Conservation (phyloP, 2,888 invertebrate genomes). For the Allygus modestus region DNA sequence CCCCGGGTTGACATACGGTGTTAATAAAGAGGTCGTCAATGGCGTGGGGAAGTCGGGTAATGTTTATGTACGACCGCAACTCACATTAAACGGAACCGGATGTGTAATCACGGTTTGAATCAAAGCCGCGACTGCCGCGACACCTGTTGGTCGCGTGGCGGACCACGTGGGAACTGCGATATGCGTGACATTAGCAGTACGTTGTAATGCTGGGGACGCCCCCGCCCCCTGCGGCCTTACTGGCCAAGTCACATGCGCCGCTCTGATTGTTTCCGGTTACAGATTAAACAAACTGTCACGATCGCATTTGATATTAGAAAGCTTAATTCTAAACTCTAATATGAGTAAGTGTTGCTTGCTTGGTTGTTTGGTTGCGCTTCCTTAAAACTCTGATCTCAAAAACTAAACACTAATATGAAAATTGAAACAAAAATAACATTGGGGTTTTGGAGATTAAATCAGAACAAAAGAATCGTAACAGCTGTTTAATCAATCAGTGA, state of each 20-base stretch:
- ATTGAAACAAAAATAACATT: too few species aligned
- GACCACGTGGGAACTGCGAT: slow-evolving; percentile 1
- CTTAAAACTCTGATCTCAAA: too few species aligned
- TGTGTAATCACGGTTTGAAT: background rate
- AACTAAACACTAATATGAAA: too few species aligned
- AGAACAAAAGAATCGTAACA: too few species aligned
- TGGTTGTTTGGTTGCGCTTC: too few species aligned
- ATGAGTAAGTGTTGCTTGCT: too few species aligned
- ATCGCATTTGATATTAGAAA: too few species aligned
- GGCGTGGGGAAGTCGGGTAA: slow-evolving; percentile 10
- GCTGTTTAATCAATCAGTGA: too few species aligned
- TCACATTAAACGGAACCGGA: background rate
- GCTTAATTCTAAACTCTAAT: too few species aligned
- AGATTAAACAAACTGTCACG: background rate
- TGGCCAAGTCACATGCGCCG: background rate
- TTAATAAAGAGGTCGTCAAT: background rate
- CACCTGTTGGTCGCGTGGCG: slow-evolving; percentile 25
- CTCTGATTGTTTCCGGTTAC: background rate
- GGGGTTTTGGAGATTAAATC: too few species aligned
- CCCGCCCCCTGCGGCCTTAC: too few species aligned
- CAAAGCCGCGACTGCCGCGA: background rate
- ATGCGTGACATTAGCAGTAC: background rate
- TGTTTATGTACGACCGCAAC: background rate
- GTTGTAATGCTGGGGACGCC: too few species aligned
- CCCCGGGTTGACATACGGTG: background rate